Conservation (phyloP, 1,140 invertebrate genomes). For the Drosophila nannoptera region DNA sequence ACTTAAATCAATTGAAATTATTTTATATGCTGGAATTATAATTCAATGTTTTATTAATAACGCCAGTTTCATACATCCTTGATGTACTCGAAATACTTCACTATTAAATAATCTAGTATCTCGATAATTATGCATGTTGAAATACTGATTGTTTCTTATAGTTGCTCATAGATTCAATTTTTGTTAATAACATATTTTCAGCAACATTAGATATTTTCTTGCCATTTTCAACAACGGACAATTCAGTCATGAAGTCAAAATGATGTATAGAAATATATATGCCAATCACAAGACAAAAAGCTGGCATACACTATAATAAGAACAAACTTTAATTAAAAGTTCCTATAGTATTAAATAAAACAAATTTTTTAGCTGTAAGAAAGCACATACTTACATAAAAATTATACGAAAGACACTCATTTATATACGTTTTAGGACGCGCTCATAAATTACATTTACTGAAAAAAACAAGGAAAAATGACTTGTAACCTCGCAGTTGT, state of each 20-base stretch:
- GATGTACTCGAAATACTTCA: no score
- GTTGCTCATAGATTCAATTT: no score
- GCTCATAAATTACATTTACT: background rate
- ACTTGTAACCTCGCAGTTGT: conserved; percentile 7
- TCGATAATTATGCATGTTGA: no score
- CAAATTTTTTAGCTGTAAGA: conserved; percentile 13
- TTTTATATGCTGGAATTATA: no score
- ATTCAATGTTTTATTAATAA: no score
- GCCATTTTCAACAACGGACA: background rate
- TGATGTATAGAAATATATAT: conserved; percentile 16
- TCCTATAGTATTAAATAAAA: conserved; percentile 62
- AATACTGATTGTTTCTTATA: no score
- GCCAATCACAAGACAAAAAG: conserved; percentile 8
- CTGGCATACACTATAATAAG: conserved; percentile 28
- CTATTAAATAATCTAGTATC: no score
- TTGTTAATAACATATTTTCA: no score
- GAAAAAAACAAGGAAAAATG: background rate
- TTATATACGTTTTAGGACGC: background rate
- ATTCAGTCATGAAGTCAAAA: background rate
- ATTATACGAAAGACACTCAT: conserved; percentile 2
- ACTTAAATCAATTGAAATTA: no score
- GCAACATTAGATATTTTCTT: no score
- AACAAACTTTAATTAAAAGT: conserved; percentile 57
- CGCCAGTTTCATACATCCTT: no score
- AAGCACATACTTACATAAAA: conserved; percentile 1